A percentile compares a stretch with the other conserved stretches of the same genome.
phyloP scores from a whole-genome alignment of 2,113 vertebrate species.

The Ondatra zibethicus region DNA sequence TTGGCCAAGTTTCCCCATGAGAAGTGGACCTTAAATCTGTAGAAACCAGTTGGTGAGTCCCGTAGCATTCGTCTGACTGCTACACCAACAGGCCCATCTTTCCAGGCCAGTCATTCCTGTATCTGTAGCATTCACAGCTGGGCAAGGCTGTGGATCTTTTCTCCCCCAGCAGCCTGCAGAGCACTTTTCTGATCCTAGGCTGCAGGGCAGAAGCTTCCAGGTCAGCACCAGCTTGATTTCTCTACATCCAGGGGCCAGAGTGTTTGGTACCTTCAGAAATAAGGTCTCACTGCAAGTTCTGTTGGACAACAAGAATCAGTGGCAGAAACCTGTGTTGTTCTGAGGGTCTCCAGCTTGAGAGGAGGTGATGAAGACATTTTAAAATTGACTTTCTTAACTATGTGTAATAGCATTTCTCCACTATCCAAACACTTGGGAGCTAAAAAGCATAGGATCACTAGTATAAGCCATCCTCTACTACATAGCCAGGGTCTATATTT shows the following conservation, averaged over 20 bases:
- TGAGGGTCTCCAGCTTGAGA: neutral
- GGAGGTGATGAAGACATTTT: neutral
- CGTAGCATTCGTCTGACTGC: neutral
- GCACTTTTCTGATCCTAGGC: neutral
- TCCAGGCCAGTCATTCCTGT: neutral
- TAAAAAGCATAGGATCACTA: neutral
- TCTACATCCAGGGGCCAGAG: neutral
- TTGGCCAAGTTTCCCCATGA: neutral
- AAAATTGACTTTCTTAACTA: neutral
- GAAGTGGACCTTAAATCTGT: neutral
- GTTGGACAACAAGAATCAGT: neutral
- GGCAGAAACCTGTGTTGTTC: neutral
- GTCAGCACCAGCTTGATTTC: neutral
- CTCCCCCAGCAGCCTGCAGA: neutral
- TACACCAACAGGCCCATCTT: neutral
- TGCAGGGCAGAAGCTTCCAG: too few species aligned
- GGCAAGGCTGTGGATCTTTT: neutral
- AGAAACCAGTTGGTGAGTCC: neutral
- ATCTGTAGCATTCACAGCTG: neutral
- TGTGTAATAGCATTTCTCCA: neutral
- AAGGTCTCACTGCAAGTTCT: neutral
- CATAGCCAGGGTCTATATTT: neutral
- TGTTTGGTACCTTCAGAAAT: neutral
- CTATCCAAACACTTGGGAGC: neutral
- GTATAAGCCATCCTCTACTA: neutral